Percentiles rank a stretch among this genome's conserved stretches.
phyloP scores from a whole-genome alignment of 2,113 vertebrate species.

The Megalops atlanticus region DNA sequence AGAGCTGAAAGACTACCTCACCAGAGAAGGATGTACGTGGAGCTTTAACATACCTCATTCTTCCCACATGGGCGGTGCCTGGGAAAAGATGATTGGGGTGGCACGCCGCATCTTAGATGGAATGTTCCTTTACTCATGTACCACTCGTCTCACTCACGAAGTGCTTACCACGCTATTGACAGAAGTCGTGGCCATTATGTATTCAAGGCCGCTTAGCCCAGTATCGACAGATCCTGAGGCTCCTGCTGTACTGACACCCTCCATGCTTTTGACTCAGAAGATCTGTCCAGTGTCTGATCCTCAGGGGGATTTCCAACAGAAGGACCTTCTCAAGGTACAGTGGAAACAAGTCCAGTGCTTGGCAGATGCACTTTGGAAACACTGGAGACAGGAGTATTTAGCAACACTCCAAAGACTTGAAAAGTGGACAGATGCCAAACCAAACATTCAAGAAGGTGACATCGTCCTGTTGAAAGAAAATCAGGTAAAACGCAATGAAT shows the following conservation, averaged over 20 bases:
- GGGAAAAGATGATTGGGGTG: no score
- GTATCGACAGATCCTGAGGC: conserved; percentile 4
- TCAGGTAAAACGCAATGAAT: background rate
- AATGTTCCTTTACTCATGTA: no score
- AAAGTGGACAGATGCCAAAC: no score
- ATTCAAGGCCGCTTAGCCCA: background rate
- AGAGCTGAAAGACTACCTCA: no score
- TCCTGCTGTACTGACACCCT: background rate
- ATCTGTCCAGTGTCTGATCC: background rate
- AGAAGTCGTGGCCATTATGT: background rate
- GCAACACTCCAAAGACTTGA: background rate
- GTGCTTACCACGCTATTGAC: no score
- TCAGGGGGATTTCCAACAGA: background rate
- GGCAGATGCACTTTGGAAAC: background rate
- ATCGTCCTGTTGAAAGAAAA: conserved; percentile 1
- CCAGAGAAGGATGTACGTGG: no score
- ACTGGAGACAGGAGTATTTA: background rate
- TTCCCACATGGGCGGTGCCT: no score
- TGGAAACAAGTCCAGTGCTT: conserved; percentile 2
- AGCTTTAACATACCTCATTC: no score
- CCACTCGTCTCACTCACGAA: no score
- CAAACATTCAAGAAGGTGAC: background rate
- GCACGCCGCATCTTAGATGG: no score
- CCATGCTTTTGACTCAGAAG: conserved; percentile 20
- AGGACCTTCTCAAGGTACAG: background rate